Base-by-base conservation (phyloP, 2,888 invertebrate species). In the Alviniconcha strummeri region DNA sequence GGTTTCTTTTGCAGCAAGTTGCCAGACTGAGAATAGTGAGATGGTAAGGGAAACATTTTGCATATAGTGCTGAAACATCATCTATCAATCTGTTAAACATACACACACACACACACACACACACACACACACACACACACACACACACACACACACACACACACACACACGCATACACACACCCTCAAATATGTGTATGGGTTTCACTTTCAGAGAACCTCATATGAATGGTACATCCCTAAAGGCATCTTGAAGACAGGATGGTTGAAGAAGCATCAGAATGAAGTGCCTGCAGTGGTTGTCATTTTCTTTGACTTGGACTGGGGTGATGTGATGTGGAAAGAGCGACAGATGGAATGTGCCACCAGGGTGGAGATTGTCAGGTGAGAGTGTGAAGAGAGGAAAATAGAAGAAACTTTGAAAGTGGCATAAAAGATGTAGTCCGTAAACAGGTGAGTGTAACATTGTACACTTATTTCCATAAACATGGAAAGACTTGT, bases 231-330 rank as follows among this genome's bases (percentile, higher is more conserved):
- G 97, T 98, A 98, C 94, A 96, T 97, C 75, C 93, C 94, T 4
- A 93, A 93, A 93, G 99, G 99, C 15, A 97, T 99, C 87, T 94
- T 99, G 9, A 98, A 99, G 93, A 96, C 96, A 75, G 97, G 97
- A 92, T 99, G 99, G 99, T 96, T 99, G 95, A 95, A 96, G 81
- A 99, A 99, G 94, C 98, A 99, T 92, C 95, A 98, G 69, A 96
- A 96, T 88, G 95, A 97, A 84, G 95, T 99, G 87, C 99, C 99
- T 11, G 96, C 99, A 1, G 96, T 99, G 0, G 96, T 98, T 56
- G 98, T 98, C 4, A 95, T 98, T 86, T 99, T 99, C 94, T 97
- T 97, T 93, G 99, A 99, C 91, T 95, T 99, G 92, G 99, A 99
- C 94, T 99, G 99, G 99, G 97, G 97, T 93, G 98, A 99, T 94